Evolutionary conservation across 1,140 invertebrate genomes (phyloP).

Genomic region (Trichomalopsis sarcophagae): DNA sequence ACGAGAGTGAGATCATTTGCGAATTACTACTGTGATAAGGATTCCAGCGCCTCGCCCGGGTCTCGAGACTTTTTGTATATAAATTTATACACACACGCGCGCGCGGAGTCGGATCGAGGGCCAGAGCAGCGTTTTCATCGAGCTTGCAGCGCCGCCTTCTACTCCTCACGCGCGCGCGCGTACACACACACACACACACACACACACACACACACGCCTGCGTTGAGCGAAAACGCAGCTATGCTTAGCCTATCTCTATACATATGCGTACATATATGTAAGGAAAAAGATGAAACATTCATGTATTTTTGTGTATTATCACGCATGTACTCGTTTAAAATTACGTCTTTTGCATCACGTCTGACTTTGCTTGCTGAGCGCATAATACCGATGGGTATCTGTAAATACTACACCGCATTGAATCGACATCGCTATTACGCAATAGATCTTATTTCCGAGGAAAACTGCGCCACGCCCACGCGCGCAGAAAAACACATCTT

Average conservation of each 20-base stretch:
- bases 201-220: background rate
- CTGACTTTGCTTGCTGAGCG: constrained; percentile 29
- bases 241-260: constrained; percentile 12
- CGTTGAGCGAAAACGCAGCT: background rate
- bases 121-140: constrained; percentile 41
- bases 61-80: constrained; percentile 39
- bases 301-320: constrained; percentile 46
- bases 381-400: constrained; percentile 30
- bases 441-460: constrained; percentile 10
- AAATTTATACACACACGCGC: background rate
- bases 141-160: constrained; percentile 43
- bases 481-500: constrained; percentile 13
- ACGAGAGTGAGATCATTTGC: constrained; percentile 42
- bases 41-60: constrained; percentile 24
- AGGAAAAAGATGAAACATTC: background rate
- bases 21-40: constrained; percentile 52
- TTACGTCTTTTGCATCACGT: constrained; percentile 33
- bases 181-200: background rate
- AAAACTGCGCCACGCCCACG: background rate
- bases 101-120: constrained; percentile 27
- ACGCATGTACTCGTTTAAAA: constrained; percentile 28
- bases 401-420: constrained; percentile 24
- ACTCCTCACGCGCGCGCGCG: background rate
- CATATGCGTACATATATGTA: constrained; percentile 27
- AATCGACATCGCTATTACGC: constrained; percentile 19